Conservation (phyloP, 2,113 vertebrate genomes). For the Typhlomys cinereus region DNA sequence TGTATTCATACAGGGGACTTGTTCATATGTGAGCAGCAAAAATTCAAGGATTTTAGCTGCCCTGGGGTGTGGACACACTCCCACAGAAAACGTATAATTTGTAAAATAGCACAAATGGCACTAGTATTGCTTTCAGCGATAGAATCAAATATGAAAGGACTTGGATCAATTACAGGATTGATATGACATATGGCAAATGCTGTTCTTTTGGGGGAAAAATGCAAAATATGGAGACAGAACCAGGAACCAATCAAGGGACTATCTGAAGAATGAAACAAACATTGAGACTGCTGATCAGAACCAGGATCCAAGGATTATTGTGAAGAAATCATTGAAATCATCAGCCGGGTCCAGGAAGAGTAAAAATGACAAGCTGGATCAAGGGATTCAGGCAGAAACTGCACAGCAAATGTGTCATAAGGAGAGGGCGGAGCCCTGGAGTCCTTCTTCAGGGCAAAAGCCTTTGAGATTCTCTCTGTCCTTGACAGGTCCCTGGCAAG, state of each 20-base stretch:
- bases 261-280: constrained; percentile 66
- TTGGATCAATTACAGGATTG: constrained; percentile 73
- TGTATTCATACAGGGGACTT: neutral
- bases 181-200: constrained; percentile 74
- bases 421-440: neutral
- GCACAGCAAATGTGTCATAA: constrained; percentile 6
- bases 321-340: constrained; percentile 65
- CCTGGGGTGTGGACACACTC: neutral
- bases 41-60: constrained; percentile 21
- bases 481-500: neutral
- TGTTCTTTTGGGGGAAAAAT: constrained; percentile 63
- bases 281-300: constrained; percentile 63
- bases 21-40: neutral
- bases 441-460: neutral
- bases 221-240: constrained; percentile 65
- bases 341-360: constrained; percentile 50
- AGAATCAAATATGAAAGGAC: constrained; percentile 66
- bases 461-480: neutral
- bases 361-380: constrained; percentile 76
- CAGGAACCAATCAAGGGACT: constrained; percentile 74
- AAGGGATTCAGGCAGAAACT: constrained; percentile 49
- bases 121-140: constrained; percentile 54
- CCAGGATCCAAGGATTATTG: constrained; percentile 64
- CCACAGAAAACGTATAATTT: neutral
- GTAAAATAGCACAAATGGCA: constrained; percentile 33